Evolutionary conservation across 1,140 invertebrate genomes (phyloP).

Genomic region (Lordiphosa mommai): DNA sequence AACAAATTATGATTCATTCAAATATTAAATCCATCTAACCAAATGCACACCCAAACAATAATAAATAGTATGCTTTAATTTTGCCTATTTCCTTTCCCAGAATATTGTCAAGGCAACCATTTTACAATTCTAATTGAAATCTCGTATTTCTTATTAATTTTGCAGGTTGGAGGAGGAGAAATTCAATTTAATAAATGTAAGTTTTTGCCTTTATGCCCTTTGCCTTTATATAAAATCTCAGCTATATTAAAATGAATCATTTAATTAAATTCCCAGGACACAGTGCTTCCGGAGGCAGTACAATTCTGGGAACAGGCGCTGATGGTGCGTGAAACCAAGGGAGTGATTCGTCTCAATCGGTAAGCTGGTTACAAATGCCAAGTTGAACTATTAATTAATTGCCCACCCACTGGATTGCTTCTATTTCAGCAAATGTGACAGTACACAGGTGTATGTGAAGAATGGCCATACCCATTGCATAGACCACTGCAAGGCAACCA

Average conservation of each 20-base stretch:
- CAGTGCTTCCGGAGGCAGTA: conserved; percentile 93
- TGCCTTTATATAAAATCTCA: no score
- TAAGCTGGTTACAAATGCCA: conserved; percentile 79
- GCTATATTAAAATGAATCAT: no score
- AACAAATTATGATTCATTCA: no score
- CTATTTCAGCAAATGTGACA: conserved; percentile 88
- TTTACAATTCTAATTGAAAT: background rate
- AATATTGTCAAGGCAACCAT: conserved; percentile 1
- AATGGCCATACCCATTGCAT: conserved; percentile 93
- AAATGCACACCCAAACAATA: no score
- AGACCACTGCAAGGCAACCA: conserved; percentile 89
- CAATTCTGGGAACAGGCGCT: conserved; percentile 95
- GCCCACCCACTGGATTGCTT: conserved; percentile 4
- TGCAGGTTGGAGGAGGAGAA: conserved; percentile 89
- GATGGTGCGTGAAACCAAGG: conserved; percentile 90
- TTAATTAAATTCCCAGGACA: conserved; percentile 84
- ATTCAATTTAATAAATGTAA: conserved; percentile 92
- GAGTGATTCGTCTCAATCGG: conserved; percentile 93
- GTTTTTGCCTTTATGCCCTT: conserved; percentile 78
- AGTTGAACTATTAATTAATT: conserved; percentile 9
- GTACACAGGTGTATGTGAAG: conserved; percentile 90
- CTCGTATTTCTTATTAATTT: conserved; percentile 67
- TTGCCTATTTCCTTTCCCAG: conserved; percentile 28
- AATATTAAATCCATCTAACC: no score
- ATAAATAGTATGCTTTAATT: no score